Evolutionary conservation across 2,797 vertebrate species (phyloP).

Genomic region (Periparus ater): DNA sequence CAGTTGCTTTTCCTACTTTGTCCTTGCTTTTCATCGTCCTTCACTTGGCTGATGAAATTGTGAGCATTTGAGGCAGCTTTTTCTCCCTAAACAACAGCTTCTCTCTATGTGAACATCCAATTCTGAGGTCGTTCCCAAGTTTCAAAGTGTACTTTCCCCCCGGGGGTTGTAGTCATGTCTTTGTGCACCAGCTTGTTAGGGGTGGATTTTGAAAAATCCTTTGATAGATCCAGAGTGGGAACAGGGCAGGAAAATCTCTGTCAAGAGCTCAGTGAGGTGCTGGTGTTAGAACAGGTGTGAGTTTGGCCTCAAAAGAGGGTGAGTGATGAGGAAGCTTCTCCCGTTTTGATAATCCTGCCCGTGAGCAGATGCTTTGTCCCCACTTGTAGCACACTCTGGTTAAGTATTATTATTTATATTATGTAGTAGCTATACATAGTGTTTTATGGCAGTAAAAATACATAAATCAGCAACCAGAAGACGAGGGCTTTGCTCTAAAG

Average conservation of each 20-base stretch:
- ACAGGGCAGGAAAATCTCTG: neutral
- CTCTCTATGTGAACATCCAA: neutral
- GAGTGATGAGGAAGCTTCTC: slow-evolving; percentile 38
- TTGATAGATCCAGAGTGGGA: neutral
- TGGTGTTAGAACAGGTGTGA: slow-evolving; percentile 26
- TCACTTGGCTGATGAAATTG: neutral
- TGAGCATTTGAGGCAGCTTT: neutral
- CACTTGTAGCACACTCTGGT: slow-evolving; percentile 53
- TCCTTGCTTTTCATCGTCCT: neutral
- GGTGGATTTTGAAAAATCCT: neutral
- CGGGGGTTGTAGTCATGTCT: accelerated
- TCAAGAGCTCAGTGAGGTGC: neutral
- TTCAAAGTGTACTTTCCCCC: neutral
- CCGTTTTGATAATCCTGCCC: slow-evolving; percentile 23
- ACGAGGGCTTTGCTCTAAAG: slow-evolving; percentile 65
- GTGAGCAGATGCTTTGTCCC: slow-evolving; percentile 55
- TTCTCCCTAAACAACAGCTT: neutral
- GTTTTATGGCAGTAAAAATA: slow-evolving; percentile 62
- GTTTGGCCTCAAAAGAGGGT: slow-evolving; percentile 26
- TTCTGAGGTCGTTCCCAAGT: neutral
- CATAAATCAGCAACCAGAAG: slow-evolving; percentile 63
- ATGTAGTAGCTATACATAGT: slow-evolving; percentile 59
- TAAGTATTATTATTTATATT: slow-evolving; percentile 72
- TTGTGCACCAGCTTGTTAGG: neutral
- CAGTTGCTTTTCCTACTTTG: neutral